These are phyloP conservation scores for Turritopsis rubra DNA, from an alignment of 30 jellyfish, hydroid and myxozoan genomes.

Conservation along the genomic window DNA sequence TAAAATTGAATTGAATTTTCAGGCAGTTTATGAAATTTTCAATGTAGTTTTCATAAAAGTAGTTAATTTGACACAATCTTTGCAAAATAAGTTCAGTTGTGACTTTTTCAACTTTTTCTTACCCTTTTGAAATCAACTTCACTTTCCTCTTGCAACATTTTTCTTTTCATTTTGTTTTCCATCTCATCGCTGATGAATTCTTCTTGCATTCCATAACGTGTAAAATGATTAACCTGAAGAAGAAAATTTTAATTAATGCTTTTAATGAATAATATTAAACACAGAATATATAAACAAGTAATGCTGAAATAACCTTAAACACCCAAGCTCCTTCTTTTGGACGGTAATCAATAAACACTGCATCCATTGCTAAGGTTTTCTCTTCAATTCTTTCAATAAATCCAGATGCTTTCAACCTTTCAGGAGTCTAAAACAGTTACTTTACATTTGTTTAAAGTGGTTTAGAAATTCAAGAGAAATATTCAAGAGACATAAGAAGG, in stretches of 20 bases:
- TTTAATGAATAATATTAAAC: neutral
- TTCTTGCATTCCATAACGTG: slow-evolving; percentile 82
- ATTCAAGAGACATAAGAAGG: neutral
- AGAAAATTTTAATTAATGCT: neutral
- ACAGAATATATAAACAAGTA: neutral
- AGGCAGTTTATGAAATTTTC: no score
- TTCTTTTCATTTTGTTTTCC: slow-evolving; percentile 32
- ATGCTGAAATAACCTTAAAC: slow-evolving; percentile 56
- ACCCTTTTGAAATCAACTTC: slow-evolving; percentile 5
- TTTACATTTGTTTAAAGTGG: neutral
- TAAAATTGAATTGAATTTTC: no score
- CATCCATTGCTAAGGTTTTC: slow-evolving; percentile 79
- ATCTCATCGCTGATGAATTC: slow-evolving; percentile 67
- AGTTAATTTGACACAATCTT: neutral
- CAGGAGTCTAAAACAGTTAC: slow-evolving; percentile 58
- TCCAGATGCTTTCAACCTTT: slow-evolving; percentile 70
- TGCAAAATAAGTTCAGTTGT: no score
- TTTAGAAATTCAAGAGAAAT: neutral
- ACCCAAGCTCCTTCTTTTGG: slow-evolving; percentile 92
- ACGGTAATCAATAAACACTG: slow-evolving; percentile 74
- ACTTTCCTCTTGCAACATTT: neutral
- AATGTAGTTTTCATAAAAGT: no score
- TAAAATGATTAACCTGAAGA: slow-evolving; percentile 75
- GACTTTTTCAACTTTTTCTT: no score
- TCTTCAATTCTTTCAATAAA: slow-evolving; percentile 85